phyloP scores from a whole-genome alignment of 2,797 vertebrate genomes.

The Macropodus opercularis region DNA sequence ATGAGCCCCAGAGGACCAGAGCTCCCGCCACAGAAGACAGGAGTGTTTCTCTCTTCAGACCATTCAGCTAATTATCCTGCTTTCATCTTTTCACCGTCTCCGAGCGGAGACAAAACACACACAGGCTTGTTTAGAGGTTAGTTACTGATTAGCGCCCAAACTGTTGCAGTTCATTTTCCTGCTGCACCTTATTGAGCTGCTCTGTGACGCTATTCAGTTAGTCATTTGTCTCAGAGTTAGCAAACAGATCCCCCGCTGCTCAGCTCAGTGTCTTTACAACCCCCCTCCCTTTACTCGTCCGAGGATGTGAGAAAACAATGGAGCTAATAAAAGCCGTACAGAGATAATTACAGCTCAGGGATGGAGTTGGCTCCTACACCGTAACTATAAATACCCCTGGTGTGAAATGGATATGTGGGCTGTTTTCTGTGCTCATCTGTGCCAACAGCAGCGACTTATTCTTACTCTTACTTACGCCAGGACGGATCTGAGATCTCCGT shows the following conservation, averaged over 20 bases:
- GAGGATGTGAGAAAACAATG: constrained; percentile 77
- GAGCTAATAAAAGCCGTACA: constrained; percentile 68
- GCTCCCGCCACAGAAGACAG: constrained; percentile 53
- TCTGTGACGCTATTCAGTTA: constrained; percentile 64
- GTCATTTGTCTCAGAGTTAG: constrained; percentile 69
- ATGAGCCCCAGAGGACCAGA: constrained; percentile 48
- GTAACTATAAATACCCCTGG: constrained; percentile 45
- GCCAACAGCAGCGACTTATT: constrained; percentile 33
- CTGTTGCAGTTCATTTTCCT: constrained; percentile 75
- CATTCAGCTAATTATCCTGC: too few relatives aligned
- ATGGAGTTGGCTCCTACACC: constrained; percentile 56
- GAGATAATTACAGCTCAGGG: constrained; percentile 64
- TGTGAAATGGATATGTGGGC: constrained; percentile 60
- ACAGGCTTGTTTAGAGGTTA: constrained; percentile 69
- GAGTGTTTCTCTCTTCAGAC: constrained; percentile 37
- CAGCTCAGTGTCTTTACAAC: constrained; percentile 70
- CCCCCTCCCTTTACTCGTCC: constrained; percentile 47
- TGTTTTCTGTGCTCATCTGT: constrained; percentile 39
- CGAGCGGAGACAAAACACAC: constrained; percentile 60
- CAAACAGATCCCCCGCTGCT: constrained; percentile 73
- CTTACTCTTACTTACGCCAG: constrained; percentile 55
- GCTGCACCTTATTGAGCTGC: constrained; percentile 70
- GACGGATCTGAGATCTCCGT: constrained; percentile 62
- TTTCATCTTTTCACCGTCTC: constrained; percentile 59
- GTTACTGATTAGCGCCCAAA: constrained; percentile 74